A percentile compares a stretch with the other conserved stretches of the same genome.
phyloP scores from a whole-genome alignment of 2,888 invertebrate species.

The Willowsia nigromaculata region DNA sequence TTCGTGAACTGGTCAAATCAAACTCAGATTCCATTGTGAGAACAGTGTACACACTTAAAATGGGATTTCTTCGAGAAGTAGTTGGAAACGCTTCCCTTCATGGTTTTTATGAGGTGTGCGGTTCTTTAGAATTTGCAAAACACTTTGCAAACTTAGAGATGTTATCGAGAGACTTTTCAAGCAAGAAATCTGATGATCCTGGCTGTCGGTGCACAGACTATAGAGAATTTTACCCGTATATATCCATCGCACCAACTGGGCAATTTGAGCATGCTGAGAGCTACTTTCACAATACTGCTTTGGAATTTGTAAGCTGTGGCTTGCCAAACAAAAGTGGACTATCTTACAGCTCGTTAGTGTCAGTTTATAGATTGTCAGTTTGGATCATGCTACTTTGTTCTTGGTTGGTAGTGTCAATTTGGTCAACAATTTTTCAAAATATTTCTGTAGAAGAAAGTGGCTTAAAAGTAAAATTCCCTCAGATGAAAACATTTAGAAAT shows the following conservation, averaged over 20 bases:
- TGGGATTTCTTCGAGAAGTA: no score
- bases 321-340: background rate
- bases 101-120: background rate
- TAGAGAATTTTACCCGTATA: background rate
- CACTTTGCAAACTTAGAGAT: no score
- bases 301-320: conserved; percentile 35
- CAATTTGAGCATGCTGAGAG: background rate
- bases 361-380: background rate
- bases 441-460: no score
- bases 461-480: no score
- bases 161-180: background rate
- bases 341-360: background rate
- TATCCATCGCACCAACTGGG: background rate
- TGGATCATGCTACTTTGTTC: background rate
- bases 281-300: background rate
- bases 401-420: no score
- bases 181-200: background rate
- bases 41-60: no score
- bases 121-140: no score
- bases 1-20: background rate
- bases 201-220: background rate
- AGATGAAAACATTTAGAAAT: no score
- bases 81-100: background rate
- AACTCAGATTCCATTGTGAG: no score
- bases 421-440: no score